A percentile compares a stretch with the other conserved stretches of the same genome.
Evolutionary conservation across 2,113 vertebrate species (phyloP).

Genomic region (Ailuropoda melanoleuca): DNA sequence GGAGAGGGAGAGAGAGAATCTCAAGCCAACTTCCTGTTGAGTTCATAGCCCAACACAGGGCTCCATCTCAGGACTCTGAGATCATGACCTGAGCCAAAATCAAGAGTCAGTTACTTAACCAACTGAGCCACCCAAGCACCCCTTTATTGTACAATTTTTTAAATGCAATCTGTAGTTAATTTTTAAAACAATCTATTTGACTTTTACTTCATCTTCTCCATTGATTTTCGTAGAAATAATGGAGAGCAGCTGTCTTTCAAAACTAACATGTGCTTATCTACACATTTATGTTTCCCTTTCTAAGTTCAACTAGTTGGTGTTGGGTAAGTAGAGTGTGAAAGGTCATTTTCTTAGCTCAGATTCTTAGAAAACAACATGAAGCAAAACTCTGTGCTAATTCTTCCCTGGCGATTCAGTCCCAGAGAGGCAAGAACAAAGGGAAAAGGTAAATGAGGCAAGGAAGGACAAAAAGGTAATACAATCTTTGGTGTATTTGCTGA

Average conservation of each 20-base stretch:
- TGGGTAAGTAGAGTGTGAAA: background rate
- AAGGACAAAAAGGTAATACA: background rate
- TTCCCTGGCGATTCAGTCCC: background rate
- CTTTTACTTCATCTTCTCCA: background rate
- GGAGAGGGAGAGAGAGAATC: background rate
- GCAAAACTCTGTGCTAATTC: background rate
- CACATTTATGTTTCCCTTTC: background rate
- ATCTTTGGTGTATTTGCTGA: background rate
- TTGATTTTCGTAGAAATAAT: conserved; percentile 1
- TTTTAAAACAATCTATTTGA: background rate
- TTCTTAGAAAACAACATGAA: conserved; percentile 10
- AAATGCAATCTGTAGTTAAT: background rate
- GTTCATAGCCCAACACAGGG: background rate
- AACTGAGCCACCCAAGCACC: background rate
- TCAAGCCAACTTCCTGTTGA: background rate
- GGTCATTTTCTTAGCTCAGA: background rate
- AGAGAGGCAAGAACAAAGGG: background rate
- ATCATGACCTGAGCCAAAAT: background rate
- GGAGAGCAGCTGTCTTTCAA: background rate
- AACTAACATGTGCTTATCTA: conserved; percentile 12
- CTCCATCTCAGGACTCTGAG: background rate
- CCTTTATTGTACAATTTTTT: background rate
- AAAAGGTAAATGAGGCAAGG: background rate
- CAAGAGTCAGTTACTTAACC: too few relatives aligned
- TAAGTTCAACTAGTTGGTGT: background rate